Base-by-base conservation (phyloP, 2,797 vertebrate genomes). In the Acrossocheilus fasciatus region DNA sequence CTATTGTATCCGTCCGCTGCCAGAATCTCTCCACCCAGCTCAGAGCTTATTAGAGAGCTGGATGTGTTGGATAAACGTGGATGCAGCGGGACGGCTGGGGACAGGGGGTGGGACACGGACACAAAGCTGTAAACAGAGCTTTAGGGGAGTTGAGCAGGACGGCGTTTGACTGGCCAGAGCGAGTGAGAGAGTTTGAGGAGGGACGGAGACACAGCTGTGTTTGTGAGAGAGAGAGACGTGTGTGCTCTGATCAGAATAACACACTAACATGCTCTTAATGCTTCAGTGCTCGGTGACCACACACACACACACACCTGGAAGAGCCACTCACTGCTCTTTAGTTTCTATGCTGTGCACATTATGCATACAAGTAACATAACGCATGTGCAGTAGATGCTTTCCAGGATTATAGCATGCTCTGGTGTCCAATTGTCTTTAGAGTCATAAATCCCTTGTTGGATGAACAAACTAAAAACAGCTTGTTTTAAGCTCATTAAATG, bases 11-110 rank as follows among this genome's bases (percentile, higher is more conserved):
- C 17, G 62, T 87, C 82, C 85, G 23, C 89, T 90, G 94, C 94
- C 93, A 95, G 93, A 64, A 70, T 75, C 64, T 92, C 94, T 93
- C 94, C 95, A 94, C 94, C 94, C 92, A 88, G 85, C 90, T 91
- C 91, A 50, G 36, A 76, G 70, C 87, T 47, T 62, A n/a, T 77
- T 57, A 36, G 52, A 57, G 74, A 54, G 54, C 15, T 26, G 30
- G 85, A 87, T 26, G 17, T 18, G 45, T 20, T 45, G 45, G 69
- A 39, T 64, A 20, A 75, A 54, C 4, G 2, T 0, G 3, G 18
- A 57, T 77, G 36, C 68, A 47, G 45, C 7, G 18, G 15, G 43
- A 52, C 39, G 43, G 62, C 30, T 30, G 62, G 26, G 90, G 91
- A 92, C 87, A 88, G 79, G 91, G 90, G 76, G 86, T 88, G 20